Conservation (phyloP, 2,888 invertebrate species). For the Calameuta pallipes region DNA sequence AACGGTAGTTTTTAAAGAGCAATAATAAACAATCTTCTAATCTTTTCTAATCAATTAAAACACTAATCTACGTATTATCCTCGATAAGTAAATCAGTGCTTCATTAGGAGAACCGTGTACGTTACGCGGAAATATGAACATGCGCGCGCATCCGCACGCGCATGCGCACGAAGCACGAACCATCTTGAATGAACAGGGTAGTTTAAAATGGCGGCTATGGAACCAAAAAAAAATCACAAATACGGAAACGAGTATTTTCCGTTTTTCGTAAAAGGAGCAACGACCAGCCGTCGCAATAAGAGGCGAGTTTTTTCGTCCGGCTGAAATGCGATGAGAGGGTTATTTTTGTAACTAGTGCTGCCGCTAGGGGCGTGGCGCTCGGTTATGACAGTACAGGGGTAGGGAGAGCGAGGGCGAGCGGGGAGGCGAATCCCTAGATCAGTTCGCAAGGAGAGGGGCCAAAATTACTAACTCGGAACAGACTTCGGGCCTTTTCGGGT, state of each 20-base stretch:
- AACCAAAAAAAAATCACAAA: neutral
- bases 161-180: neutral
- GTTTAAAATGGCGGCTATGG: neutral
- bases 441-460: conserved; percentile 52
- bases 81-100: neutral
- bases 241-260: neutral
- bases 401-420: conserved; percentile 14
- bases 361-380: conserved; percentile 24
- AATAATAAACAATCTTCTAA: neutral
- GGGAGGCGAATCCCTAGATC: conserved; percentile 20
- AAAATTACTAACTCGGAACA: conserved; percentile 55
- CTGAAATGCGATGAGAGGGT: conserved; percentile 23
- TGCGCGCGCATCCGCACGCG: too few species aligned
- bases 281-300: neutral
- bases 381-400: conserved; percentile 22
- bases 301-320: neutral
- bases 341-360: conserved; percentile 7
- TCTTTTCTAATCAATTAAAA: neutral
- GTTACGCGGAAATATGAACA: neutral
- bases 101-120: neutral
- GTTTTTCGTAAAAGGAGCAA: neutral
- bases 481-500: conserved; percentile 63
- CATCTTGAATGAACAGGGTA: neutral
- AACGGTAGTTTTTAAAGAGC: too few species aligned
- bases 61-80: neutral